Base-by-base conservation (phyloP, 2,888 invertebrate genomes). In the Brenthis hecate region DNA sequence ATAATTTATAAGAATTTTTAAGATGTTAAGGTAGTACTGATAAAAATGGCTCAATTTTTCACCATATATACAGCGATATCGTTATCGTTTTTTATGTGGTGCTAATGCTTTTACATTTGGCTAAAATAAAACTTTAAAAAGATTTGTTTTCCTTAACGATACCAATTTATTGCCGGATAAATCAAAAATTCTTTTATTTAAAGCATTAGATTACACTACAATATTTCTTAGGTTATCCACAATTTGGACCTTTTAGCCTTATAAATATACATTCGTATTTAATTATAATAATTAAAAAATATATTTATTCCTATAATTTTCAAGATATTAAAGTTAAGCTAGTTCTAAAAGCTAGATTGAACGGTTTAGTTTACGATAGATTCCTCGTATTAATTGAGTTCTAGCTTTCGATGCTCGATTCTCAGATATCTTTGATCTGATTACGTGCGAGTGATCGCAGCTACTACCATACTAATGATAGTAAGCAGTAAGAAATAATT, bases 31-130 rank as follows among this genome's bases (percentile, higher is more conserved):
- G 62, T 36, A 57, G 19, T 36, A 62, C 53, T 58, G 62, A 69
- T 69, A 65, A 66, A 71, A 69, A 66, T 69, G 50, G 14, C 54
- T 19, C 58, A 69, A 69, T 72, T 66, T 71, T 51, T 71, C 62
- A 58, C 19, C 48, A 61, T 43, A 62, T 50, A 58, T 51, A 16
- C 67, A 72, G 67, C 60, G 67, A 65, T 65, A 65, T 66, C 68
- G 32, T 71, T 71, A 68, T 65, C 47, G 56, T 23, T 66, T 69
- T 57, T 60, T 65, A 56, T 14, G 48, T 32, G 36, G 51, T 61
- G 53, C 53, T 36, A 65, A 60, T 50, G 28, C 50, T 50, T n/a
- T 60, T 60, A 50, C 28, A n/a, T 48, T 50, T 48, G 48, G 28
- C 48, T 23, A 32, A 60, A 60, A 60, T 60, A 60, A 58, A 60